These are phyloP conservation scores for Orchestia grillus DNA, from an alignment of 1,140 invertebrate genomes.

Conservation along the genomic window DNA sequence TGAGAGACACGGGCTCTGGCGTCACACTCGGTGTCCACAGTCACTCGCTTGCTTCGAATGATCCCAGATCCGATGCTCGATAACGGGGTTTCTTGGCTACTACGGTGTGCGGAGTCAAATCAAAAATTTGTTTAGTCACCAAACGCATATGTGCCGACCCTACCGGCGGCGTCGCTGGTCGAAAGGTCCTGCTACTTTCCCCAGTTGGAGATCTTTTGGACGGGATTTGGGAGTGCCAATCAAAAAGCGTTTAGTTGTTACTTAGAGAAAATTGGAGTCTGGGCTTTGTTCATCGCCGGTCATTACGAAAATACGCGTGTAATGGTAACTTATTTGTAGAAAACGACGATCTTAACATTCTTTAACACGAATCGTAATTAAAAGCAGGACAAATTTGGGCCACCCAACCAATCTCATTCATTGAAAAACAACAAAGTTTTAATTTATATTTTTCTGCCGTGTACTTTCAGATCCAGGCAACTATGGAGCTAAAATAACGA, in stretches of 20 bases:
- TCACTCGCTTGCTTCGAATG: background rate
- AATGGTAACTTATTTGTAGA: too few species aligned
- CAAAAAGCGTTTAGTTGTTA: background rate
- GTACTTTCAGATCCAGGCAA: too few species aligned
- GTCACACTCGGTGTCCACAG: background rate
- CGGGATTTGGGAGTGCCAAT: background rate
- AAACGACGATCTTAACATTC: too few species aligned
- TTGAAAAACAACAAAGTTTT: too few species aligned
- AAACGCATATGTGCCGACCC: background rate
- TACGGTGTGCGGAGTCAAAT: background rate
- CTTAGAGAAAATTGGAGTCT: background rate
- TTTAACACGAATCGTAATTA: too few species aligned
- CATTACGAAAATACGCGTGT: too few species aligned
- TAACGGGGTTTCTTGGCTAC: background rate
- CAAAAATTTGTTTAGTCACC: background rate
- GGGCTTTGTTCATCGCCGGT: too few species aligned
- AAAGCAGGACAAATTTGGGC: too few species aligned
- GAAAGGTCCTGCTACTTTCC: background rate
- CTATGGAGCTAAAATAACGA: too few species aligned
- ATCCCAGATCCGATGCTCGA: background rate
- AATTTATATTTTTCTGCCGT: too few species aligned
- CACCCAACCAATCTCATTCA: too few species aligned
- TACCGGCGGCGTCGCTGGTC: background rate
- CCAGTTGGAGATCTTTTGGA: background rate
- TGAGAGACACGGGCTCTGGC: background rate